Conservation (phyloP, 2,113 vertebrate genomes). For the Argyrosomus japonicus region DNA sequence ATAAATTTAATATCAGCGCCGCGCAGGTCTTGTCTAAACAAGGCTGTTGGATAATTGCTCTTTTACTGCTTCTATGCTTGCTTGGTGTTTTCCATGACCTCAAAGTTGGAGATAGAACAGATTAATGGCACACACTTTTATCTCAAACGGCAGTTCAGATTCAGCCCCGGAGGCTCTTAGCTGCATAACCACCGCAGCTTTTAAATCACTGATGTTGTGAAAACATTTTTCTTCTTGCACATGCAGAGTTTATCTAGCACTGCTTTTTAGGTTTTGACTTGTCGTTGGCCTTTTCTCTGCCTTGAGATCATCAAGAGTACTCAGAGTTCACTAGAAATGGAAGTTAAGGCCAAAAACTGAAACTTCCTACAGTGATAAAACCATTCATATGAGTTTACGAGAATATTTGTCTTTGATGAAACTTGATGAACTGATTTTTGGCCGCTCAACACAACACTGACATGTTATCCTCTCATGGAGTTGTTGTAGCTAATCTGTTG, state of each 20-base stretch:
- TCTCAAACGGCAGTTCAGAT: conserved; percentile 52
- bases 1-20: conserved; percentile 51
- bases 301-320: neutral
- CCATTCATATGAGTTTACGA: neutral
- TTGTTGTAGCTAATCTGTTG: neutral
- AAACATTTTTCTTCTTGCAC: conserved; percentile 18
- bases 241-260: conserved; percentile 8
- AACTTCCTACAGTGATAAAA: neutral
- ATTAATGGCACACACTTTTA: conserved; percentile 61
- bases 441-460: neutral
- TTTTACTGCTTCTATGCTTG: conserved; percentile 38
- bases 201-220: conserved; percentile 48
- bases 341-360: neutral
- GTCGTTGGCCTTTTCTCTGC: neutral
- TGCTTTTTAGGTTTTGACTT: neutral
- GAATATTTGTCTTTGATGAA: neutral
- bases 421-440: neutral
- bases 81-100: conserved; percentile 46
- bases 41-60: conserved; percentile 59
- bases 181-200: conserved; percentile 27
- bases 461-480: neutral
- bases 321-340: neutral
- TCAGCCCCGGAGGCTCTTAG: conserved; percentile 46
- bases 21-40: conserved; percentile 65
- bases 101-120: conserved; percentile 45